Base-by-base conservation (phyloP, 2,888 invertebrate species). In the Protonemura montana region DNA sequence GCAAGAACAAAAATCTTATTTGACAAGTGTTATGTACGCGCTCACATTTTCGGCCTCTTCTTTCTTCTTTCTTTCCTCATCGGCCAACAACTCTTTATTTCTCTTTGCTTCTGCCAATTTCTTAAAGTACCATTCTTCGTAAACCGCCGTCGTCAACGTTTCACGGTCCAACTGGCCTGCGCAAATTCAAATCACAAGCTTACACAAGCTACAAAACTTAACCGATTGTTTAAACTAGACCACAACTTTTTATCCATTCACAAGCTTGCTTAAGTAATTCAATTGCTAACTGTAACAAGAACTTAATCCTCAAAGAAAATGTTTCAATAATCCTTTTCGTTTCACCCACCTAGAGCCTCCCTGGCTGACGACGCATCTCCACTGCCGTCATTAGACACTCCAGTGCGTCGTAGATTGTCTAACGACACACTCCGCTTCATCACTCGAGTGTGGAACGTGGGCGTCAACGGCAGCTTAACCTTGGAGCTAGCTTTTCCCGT, bases 121-220 rank as follows among this genome's bases (percentile, higher is more conserved):
- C 80, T 85, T 87, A 82, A 88, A 88, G 28, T 88, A 88, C 88
- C 88, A 88, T 85, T 87, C 88, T 81, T 88, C 88, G 29, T 88
- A 88, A 7, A 87, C 87, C 27, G 88, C 88, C 84, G 81, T 87
- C 1, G 87, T 41, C 10, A 88, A 28, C 6, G 84, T 85, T 77
- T 86, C 85, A 27, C 87, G 77, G 78, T 85, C 76, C n/a, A 87
- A 16, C 26, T 76, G 81, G 10, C 85, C 87, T 87, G 82, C 3
- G 86, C 5, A n/a, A 85, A 16, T 59, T 16, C 59, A 59, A 59
- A 59, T 2, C 35, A 35, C 21, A 59, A 2, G 59, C 21, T 59
- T 2, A 35, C 35, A 35, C 3, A 59, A 10, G 59, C 59, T 1
- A 13, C 21, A 59, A 59, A 59, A 59, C 59, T 59, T 59, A 59